Percentiles rank a stretch among this genome's conserved stretches.
Conservation (phyloP, 2,113 vertebrate genomes). For the Poeciliopsis turrubarensis region DNA sequence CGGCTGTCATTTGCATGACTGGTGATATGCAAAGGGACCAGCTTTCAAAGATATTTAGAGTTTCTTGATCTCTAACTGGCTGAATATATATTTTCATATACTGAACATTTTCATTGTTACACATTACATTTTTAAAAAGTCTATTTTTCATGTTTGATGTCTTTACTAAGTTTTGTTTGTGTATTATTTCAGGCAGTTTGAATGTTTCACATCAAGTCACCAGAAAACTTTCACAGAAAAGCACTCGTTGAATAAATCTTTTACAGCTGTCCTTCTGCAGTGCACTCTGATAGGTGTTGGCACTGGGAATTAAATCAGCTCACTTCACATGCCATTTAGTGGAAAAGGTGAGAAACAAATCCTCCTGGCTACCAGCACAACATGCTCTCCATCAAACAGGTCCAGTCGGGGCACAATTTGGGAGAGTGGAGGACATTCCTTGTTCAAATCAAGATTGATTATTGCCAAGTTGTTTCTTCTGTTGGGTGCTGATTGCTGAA, state of each 20-base stretch:
- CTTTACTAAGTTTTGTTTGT: no score
- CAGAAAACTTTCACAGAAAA: conserved; percentile 38
- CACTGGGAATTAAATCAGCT: conserved; percentile 67
- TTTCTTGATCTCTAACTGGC: conserved; percentile 18
- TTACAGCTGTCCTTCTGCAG: conserved; percentile 53
- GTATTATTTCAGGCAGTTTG: conserved; percentile 31
- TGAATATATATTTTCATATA: neutral
- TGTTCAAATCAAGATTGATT: conserved; percentile 72
- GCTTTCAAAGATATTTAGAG: conserved; percentile 31
- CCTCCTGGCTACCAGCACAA: conserved; percentile 59
- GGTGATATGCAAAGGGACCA: conserved; percentile 29
- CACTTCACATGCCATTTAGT: conserved; percentile 73
- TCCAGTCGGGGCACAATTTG: conserved; percentile 52
- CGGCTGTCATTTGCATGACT: conserved; percentile 33
- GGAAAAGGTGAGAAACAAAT: conserved; percentile 64
- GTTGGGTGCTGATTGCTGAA: conserved; percentile 58
- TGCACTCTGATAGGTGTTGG: conserved; percentile 51
- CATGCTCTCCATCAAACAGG: conserved; percentile 63
- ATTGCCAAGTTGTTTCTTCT: conserved; percentile 40
- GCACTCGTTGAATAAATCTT: conserved; percentile 57
- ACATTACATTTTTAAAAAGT: no score
- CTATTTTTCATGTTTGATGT: no score
- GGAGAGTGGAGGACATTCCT: conserved; percentile 56
- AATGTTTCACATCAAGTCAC: conserved; percentile 47
- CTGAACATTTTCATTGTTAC: neutral